Conservation (phyloP, 2,888 invertebrate genomes). For the Biston betularia region DNA sequence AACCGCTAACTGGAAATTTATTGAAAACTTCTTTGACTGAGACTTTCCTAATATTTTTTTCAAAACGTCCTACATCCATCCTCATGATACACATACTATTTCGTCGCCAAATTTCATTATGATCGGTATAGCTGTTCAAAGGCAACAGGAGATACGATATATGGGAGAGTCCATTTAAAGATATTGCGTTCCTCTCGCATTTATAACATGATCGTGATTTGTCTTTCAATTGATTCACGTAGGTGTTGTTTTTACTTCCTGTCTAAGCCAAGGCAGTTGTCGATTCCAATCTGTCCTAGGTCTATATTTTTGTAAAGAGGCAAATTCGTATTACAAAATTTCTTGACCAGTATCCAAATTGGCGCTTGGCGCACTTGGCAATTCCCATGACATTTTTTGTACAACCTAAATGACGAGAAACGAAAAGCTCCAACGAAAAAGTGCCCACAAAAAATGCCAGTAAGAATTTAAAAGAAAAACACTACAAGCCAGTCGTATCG, state of each 20-base stretch:
- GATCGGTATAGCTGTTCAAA: not conserved
- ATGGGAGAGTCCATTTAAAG: too few relatives aligned
- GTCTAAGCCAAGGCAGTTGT: not conserved
- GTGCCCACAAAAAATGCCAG: constrained; percentile 40
- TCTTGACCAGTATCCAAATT: constrained; percentile 34
- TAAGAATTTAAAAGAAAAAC: constrained; percentile 41
- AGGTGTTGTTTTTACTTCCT: constrained; percentile 13
- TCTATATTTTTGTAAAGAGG: not conserved
- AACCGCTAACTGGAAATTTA: not conserved
- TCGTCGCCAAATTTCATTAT: not conserved
- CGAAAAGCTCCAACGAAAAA: constrained; percentile 4
- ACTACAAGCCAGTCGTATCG: constrained; percentile 36
- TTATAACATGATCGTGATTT: not conserved
- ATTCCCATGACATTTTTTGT: constrained; percentile 28
- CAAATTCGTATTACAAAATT: constrained; percentile 8
- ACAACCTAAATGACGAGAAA: constrained; percentile 27
- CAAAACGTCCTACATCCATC: not conserved
- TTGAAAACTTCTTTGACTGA: not conserved
- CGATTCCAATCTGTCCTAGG: not conserved
- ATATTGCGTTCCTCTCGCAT: not conserved
- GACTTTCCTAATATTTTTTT: not conserved
- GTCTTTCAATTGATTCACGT: not conserved
- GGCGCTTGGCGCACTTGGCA: constrained; percentile 35
- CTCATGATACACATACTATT: not conserved
- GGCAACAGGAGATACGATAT: not conserved